These are phyloP conservation scores for Callimorpha dominula DNA, from an alignment of 2,888 invertebrate genomes.

Conservation along the genomic window DNA sequence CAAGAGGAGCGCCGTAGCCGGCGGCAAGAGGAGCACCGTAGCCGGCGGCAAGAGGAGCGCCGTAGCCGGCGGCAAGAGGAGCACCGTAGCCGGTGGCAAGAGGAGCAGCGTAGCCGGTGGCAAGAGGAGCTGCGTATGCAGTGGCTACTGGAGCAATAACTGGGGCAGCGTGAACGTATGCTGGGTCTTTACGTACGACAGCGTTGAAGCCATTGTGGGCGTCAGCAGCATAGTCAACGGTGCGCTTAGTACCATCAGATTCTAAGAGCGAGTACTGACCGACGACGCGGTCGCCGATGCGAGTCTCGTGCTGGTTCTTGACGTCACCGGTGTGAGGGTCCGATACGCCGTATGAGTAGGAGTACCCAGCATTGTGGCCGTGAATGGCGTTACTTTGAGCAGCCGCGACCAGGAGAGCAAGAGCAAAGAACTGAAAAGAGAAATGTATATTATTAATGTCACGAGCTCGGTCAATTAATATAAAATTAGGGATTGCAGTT, in stretches of 20 bases:
- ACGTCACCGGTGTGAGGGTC: slow-evolving; percentile 83
- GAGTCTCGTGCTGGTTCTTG: slow-evolving; percentile 88
- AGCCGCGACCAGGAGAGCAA: slow-evolving; percentile 79
- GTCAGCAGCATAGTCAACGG: slow-evolving; percentile 87
- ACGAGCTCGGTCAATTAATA: too few species aligned
- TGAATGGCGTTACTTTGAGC: slow-evolving; percentile 76
- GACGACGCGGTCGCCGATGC: slow-evolving; percentile 87
- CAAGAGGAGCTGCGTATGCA: slow-evolving; percentile 60
- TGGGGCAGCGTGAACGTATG: slow-evolving; percentile 54
- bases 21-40: slow-evolving; percentile 41
- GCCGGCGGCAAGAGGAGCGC: not conserved
- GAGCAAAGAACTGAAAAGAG: slow-evolving; percentile 76
- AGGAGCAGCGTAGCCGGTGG: slow-evolving; percentile 62
- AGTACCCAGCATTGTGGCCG: slow-evolving; percentile 63
- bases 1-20: slow-evolving; percentile 52
- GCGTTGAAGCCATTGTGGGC: slow-evolving; percentile 86
- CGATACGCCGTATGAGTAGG: slow-evolving; percentile 81
- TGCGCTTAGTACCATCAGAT: slow-evolving; percentile 88
- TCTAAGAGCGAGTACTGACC: slow-evolving; percentile 82
- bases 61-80: slow-evolving; percentile 43
- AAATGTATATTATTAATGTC: not conserved
- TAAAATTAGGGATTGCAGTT: too few species aligned
- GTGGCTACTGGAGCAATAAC: slow-evolving; percentile 55
- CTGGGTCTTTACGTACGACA: slow-evolving; percentile 82
- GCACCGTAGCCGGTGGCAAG: slow-evolving; percentile 52